A percentile compares a stretch with the other conserved stretches of the same genome.
Evolutionary conservation across 2,888 invertebrate genomes (phyloP).

Genomic region (Aporophyla nigra): DNA sequence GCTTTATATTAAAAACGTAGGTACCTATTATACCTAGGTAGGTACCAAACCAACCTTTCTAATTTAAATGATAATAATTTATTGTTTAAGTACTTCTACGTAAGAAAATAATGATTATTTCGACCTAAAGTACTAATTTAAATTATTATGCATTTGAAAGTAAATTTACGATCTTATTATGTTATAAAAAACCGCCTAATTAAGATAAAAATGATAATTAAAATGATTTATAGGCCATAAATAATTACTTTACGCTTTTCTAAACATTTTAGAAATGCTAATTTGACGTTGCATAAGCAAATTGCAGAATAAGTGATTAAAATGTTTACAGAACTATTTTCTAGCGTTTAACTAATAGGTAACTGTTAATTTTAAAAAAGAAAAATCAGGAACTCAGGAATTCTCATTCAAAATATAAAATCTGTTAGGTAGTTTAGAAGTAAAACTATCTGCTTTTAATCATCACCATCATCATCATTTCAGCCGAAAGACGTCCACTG

Average conservation of each 20-base stretch:
- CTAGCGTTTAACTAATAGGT: background rate
- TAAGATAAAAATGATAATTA: constrained; percentile 30
- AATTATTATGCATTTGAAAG: constrained; percentile 18
- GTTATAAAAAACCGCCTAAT: constrained; percentile 16
- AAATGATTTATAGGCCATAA: constrained; percentile 26
- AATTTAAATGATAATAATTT: background rate
- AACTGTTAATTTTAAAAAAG: background rate
- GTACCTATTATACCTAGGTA: background rate
- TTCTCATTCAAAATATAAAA: no score
- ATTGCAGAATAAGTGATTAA: background rate
- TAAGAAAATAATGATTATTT: background rate
- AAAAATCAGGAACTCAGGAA: no score
- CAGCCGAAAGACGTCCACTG: no score
- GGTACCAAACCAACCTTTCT: background rate
- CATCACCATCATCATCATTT: no score
- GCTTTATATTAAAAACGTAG: constrained; percentile 3
- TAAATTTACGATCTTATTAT: constrained; percentile 30
- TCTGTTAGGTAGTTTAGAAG: background rate
- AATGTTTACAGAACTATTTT: background rate
- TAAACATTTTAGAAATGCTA: constrained; percentile 22
- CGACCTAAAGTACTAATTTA: background rate
- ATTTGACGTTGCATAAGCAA: constrained; percentile 16
- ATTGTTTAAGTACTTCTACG: background rate
- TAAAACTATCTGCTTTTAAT: background rate
- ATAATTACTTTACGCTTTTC: constrained; percentile 42